Base-by-base conservation (phyloP, 2,888 invertebrate genomes). In the Platycheirus rosarum region DNA sequence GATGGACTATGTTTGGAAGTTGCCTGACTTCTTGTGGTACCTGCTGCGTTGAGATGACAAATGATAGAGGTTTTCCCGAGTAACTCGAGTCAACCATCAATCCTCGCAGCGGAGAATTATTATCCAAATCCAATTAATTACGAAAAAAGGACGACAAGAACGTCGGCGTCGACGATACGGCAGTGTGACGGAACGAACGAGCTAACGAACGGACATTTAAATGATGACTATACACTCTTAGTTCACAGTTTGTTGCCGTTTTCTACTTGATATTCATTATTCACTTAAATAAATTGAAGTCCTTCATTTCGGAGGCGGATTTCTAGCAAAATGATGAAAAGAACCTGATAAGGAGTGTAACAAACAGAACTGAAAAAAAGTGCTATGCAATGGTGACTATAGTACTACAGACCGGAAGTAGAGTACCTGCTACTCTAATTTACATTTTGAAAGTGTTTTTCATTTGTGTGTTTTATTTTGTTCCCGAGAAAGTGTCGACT, bases 71-170 rank as follows among this genome's bases (percentile, higher is more conserved):
- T 69, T 66, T 70, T 42, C 53, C 60, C 60, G 11, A 57, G 35
- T 46, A 73, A 71, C 80, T 51, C 37, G 48, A 76, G 70, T 69
- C 76, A 76, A 71, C 80, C 76, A 80, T 80, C 80, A 80, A 80
- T 80, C 80, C 80, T 76, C 66, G 53, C 35, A 66, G 66, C 74
- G 79, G n/a, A n/a, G n/a, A 80, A 75, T 75, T 80, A 76, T 80
- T 80, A 80, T 80, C 80, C 80, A 80, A 80, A 80, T 80, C 80
- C 69, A 80, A 80, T 80, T 80, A 80, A 80, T 80, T 80, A 80
- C 55, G 48, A 35, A 46, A 23, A 68, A 44, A 63, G 40, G 40
- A 35, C 48, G 29, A 18, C 16, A 13, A 18, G 9, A 66, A 46
- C 11, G 74, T 18, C 53, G 4, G 7, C 14, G n/a, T n/a, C 29